Evolutionary conservation across 2,888 invertebrate genomes (phyloP), one percentile per base, ranked within the genome.

Genomic region (Dicyrtomina minuta): DNA sequence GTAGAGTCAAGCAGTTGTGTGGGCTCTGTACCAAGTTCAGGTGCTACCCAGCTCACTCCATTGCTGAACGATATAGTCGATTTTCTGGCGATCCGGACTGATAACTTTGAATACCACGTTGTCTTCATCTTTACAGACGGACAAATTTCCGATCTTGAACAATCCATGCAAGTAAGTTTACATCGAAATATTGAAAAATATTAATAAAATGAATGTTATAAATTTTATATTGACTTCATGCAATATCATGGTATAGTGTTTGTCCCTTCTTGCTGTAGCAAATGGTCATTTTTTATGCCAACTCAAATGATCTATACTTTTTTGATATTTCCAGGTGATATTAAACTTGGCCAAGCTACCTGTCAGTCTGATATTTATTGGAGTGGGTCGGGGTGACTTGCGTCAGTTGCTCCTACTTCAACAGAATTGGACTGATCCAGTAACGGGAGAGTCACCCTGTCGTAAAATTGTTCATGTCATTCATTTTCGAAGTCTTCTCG

Each of bases 91-190:
- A 55, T 66, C 20, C 66, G 75, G 13, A 66, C 61, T 10, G 69
- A 71, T 4, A 65, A 67, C 17, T 72, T 72, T 61, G 75, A 75
- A 60, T 75, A 75, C 71, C 68, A 71, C 44, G 66, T 68, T 27
- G 73, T 71, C 27, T 71, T 75, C 70, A 74, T 75, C 55, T 71
- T 75, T 43, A 73, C 75, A 0, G 75, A 75, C 55, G 75, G 75
- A 17, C 70, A 71, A 61, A 72, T 75, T 44, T 61, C 56, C 0
- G 75, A 75, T 58, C 15, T 71, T 26, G 66, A 70, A 53, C 65
- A 68, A 56, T 68, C 66, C 13, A 72, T 72, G 67, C 51, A 66
- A 66, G 75, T 73, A 62, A 26, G 53, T 39, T 8, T 33, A n/a
- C 8, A 20, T 5, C 5, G 24, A 53, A 53, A 46, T 55, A 15